phyloP scores from a whole-genome alignment of 2,888 invertebrate genomes.

The Odontocolon sp. region DNA sequence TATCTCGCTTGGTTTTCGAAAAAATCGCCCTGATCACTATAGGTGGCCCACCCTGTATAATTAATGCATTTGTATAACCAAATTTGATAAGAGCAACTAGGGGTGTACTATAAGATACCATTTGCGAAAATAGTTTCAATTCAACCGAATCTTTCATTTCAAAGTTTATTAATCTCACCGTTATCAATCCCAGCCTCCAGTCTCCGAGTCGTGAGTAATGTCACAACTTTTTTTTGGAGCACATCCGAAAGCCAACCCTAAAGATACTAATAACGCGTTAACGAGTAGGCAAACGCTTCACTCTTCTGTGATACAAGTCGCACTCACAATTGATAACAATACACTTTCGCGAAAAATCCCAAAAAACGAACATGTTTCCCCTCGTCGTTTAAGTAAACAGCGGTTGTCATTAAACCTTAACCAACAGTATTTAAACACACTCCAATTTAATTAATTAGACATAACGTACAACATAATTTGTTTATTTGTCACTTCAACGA shows the following conservation, averaged over 20 bases:
- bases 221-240: too few relatives aligned
- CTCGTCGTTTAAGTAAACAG: not conserved
- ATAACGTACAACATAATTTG: too few relatives aligned
- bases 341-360: not conserved
- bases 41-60: too few relatives aligned
- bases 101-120: too few relatives aligned
- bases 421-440: not conserved
- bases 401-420: too few relatives aligned
- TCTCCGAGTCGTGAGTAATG: not conserved
- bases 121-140: too few relatives aligned
- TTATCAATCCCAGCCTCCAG: not conserved
- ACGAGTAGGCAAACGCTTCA: slow-evolving; percentile 32
- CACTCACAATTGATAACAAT: slow-evolving; percentile 8
- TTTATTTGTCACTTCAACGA: too few relatives aligned
- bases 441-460: not conserved
- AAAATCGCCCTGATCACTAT: too few relatives aligned
- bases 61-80: too few relatives aligned
- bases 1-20: slow-evolving; percentile 11
- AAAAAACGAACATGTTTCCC: slow-evolving; percentile 13
- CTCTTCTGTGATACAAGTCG: slow-evolving; percentile 18
- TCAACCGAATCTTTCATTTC: too few relatives aligned
- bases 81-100: too few relatives aligned
- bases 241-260: too few relatives aligned
- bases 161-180: slow-evolving; percentile 18
- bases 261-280: slow-evolving; percentile 2